Evolutionary conservation across 2,113 vertebrate species (phyloP).

Genomic region (Enhydra lutris): DNA sequence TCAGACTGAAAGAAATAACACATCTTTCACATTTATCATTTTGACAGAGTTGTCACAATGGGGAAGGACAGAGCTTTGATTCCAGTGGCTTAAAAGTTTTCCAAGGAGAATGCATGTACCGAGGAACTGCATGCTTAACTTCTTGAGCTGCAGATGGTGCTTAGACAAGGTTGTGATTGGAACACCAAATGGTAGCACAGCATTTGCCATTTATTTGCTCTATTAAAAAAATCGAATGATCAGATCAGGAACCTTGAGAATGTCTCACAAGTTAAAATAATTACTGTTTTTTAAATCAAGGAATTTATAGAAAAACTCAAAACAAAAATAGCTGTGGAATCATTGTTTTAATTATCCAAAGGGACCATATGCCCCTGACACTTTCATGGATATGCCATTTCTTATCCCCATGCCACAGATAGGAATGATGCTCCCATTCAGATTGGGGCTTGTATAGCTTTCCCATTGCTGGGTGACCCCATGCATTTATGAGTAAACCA

Average conservation of each 20-base stretch:
- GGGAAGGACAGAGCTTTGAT: slow-evolving; percentile 17
- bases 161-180: not conserved
- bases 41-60: slow-evolving; percentile 8
- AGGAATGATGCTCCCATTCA: too few relatives aligned
- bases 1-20: not conserved
- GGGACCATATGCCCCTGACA: not conserved
- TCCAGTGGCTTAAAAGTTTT: not conserved
- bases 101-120: not conserved
- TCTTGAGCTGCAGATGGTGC: not conserved
- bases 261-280: not conserved
- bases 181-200: not conserved
- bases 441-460: not conserved
- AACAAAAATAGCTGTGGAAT: not conserved
- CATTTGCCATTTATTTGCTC: slow-evolving; percentile 26
- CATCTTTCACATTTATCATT: not conserved
- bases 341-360: not conserved
- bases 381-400: not conserved
- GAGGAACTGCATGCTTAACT: not conserved
- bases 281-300: not conserved
- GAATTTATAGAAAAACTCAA: slow-evolving; percentile 8
- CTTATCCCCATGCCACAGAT: not conserved
- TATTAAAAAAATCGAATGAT: not conserved
- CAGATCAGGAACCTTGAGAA: not conserved
- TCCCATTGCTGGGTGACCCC: not conserved
- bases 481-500: not conserved